Conservation (phyloP, 2,888 invertebrate genomes). For the Agrotis ipsilon region DNA sequence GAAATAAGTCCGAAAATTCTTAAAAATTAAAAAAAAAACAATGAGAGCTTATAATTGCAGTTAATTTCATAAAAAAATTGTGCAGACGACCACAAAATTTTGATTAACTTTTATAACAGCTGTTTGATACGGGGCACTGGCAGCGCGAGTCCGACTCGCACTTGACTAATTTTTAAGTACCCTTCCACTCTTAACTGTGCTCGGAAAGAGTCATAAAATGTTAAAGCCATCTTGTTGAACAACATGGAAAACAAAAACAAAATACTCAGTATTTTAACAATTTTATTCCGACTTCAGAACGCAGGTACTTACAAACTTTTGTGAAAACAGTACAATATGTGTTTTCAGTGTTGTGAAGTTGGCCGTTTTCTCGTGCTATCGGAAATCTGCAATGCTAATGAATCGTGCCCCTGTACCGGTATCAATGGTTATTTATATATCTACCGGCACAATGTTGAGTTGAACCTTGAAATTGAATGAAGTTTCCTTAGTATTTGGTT, state of each 20-base stretch:
- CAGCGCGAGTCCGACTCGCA: too few relatives aligned
- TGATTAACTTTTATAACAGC: too few relatives aligned
- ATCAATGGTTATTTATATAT: slow-evolving; percentile 68
- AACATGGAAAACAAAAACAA: neutral
- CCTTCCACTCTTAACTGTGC: neutral
- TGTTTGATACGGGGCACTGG: too few relatives aligned
- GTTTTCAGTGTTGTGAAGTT: slow-evolving; percentile 62
- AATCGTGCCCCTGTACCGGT: slow-evolving; percentile 67
- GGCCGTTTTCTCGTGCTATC: slow-evolving; percentile 66
- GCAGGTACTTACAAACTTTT: neutral
- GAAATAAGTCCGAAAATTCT: too few relatives aligned
- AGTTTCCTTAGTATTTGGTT: slow-evolving; percentile 54
- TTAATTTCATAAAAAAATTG: too few relatives aligned
- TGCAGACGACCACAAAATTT: too few relatives aligned
- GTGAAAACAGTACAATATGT: slow-evolving; percentile 36
- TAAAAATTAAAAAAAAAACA: too few relatives aligned
- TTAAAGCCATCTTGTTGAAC: neutral
- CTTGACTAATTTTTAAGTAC: neutral
- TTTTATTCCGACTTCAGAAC: neutral
- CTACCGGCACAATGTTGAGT: slow-evolving; percentile 50
- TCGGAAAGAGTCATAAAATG: neutral
- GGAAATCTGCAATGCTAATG: slow-evolving; percentile 76
- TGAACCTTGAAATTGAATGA: slow-evolving; percentile 63
- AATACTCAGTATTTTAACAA: neutral
- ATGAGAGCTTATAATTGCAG: too few relatives aligned